phyloP scores from a whole-genome alignment of 2,888 invertebrate species.

The Argyresthia goedartella region DNA sequence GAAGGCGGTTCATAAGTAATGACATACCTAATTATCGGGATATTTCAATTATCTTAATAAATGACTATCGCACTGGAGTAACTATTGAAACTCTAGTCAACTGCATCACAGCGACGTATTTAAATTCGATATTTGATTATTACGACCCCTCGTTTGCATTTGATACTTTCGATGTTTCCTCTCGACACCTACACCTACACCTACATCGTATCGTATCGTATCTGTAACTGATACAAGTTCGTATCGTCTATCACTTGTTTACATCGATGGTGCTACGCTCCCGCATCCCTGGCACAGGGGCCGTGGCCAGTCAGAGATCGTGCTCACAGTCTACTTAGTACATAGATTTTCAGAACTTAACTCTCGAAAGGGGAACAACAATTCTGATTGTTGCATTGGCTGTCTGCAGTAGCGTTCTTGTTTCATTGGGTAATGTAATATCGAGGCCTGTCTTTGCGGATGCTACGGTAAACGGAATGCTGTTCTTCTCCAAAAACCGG shows the following conservation, averaged over 20 bases:
- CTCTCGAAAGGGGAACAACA: no score
- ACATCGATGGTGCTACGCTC: constrained; percentile 6
- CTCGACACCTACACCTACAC: background rate
- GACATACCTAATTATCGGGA: no score
- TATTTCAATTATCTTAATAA: no score
- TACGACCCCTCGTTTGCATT: background rate
- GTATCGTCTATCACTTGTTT: constrained; percentile 19
- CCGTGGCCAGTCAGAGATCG: background rate
- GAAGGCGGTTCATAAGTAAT: no score
- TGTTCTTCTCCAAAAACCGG: constrained; percentile 30
- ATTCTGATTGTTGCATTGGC: no score
- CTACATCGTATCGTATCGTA: constrained; percentile 13
- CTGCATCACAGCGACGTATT: no score
- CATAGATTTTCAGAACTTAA: no score
- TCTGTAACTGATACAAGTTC: constrained; percentile 19
- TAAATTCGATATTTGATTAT: constrained; percentile 11
- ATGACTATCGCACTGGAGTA: no score
- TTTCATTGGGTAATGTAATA: no score
- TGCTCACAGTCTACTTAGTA: background rate
- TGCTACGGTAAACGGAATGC: background rate
- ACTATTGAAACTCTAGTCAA: no score
- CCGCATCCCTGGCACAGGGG: background rate
- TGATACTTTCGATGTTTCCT: background rate
- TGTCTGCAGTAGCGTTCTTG: no score
- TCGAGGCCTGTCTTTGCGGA: no score